A percentile compares a stretch with the other conserved stretches of the same genome.
These are phyloP conservation scores for Pelecanoides urinatrix DNA, from an alignment of 2,113 vertebrate genomes.

Conservation along the genomic window DNA sequence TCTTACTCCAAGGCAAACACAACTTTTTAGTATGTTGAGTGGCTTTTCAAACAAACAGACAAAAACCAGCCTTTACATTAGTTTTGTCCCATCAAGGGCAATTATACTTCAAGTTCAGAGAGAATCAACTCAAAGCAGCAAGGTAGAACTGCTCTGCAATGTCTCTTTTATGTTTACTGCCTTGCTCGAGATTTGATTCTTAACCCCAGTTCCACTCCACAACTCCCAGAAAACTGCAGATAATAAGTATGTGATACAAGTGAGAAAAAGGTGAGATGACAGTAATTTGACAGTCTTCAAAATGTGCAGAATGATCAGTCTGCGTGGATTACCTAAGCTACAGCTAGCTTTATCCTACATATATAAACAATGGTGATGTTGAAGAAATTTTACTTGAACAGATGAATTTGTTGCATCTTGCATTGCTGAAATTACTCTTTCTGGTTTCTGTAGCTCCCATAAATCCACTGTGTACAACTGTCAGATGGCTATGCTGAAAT, in stretches of 20 bases:
- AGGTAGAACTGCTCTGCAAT: not conserved
- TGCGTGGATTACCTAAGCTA: not conserved
- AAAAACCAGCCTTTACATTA: not conserved
- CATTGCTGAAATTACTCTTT: not conserved
- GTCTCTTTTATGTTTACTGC: constrained; percentile 17
- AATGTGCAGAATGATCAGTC: not conserved
- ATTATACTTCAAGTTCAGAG: not conserved
- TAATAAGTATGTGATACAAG: not conserved
- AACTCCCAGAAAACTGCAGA: not conserved
- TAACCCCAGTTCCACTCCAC: not conserved
- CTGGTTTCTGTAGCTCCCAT: not conserved
- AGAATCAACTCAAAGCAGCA: constrained; percentile 27
- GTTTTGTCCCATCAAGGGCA: not conserved
- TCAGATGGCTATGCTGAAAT: not conserved
- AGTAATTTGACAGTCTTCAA: not conserved
- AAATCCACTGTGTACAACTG: not conserved
- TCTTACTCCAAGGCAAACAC: not conserved
- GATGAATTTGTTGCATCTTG: not conserved
- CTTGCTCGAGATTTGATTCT: constrained; percentile 30
- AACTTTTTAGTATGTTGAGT: not conserved
- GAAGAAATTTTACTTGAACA: not conserved
- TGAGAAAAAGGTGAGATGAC: not conserved
- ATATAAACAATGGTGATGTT: not conserved
- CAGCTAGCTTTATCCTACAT: not conserved
- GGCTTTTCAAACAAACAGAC: not conserved